Evolutionary conservation across 2,888 invertebrate species (phyloP).

Genomic region (Drosophila emarginata): DNA sequence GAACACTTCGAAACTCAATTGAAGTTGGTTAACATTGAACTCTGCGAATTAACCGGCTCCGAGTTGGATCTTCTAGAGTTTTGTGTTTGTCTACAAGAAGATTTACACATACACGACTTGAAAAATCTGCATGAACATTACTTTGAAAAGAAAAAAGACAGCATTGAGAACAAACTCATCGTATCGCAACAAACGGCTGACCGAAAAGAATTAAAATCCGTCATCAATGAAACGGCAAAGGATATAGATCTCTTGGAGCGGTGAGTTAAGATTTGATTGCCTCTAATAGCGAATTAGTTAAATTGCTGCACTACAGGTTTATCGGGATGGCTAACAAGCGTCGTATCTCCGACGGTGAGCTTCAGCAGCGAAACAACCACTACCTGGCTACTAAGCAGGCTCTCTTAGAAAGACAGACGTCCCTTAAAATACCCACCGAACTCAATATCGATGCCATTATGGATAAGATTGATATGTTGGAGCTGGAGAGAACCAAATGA

Average conservation of each 20-base stretch:
- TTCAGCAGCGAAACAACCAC: conserved; percentile 38
- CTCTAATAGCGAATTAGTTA: background rate
- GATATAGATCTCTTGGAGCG: conserved; percentile 67
- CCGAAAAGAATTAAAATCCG: conserved; percentile 56
- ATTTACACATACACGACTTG: conserved; percentile 69
- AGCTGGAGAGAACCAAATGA: conserved; percentile 49
- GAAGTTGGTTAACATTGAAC: conserved; percentile 70
- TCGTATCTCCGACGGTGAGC: conserved; percentile 58
- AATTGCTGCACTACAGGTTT: conserved; percentile 53
- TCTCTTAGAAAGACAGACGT: conserved; percentile 62
- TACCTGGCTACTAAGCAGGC: conserved; percentile 58
- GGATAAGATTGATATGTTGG: conserved; percentile 69
- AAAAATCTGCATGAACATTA: conserved; percentile 74
- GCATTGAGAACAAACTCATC: conserved; percentile 59
- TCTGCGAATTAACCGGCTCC: conserved; percentile 77
- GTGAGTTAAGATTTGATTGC: conserved; percentile 40
- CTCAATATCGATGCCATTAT: conserved; percentile 76
- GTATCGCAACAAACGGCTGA: conserved; percentile 55
- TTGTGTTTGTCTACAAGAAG: conserved; percentile 66
- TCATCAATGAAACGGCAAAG: conserved; percentile 56
- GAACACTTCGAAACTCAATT: conserved; percentile 76
- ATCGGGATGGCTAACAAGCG: conserved; percentile 58
- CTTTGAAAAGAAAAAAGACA: conserved; percentile 63
- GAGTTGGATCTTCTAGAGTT: conserved; percentile 65
- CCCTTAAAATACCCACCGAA: conserved; percentile 60